Percentiles rank a stretch among this genome's conserved stretches.
Conservation (phyloP, 2,888 invertebrate species). For the Conops quadrifasciatus region DNA sequence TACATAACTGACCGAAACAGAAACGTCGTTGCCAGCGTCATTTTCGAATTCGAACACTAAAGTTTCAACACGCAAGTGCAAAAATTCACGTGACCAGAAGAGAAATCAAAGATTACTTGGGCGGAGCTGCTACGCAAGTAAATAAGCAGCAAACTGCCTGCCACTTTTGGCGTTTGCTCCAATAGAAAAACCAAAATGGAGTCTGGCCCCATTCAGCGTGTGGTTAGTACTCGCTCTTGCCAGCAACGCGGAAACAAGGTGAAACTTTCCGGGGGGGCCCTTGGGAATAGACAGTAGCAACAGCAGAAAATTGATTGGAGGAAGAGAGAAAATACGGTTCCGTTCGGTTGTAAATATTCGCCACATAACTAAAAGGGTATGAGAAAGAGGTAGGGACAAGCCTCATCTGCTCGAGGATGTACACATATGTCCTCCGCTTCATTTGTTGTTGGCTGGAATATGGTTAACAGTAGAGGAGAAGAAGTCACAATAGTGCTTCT, state of each 20-base stretch:
- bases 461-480: not conserved
- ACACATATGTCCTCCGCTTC: constrained; percentile 55
- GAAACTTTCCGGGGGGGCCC: not conserved
- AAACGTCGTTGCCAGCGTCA: not conserved
- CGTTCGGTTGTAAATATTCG: constrained; percentile 18
- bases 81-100: constrained; percentile 14
- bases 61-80: constrained; percentile 37
- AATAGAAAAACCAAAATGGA: constrained; percentile 64
- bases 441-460: constrained; percentile 31
- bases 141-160: constrained; percentile 16
- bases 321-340: not conserved
- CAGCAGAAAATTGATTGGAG: constrained; percentile 52
- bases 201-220: constrained; percentile 36
- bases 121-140: constrained; percentile 41
- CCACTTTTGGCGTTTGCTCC: constrained; percentile 47
- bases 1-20: not conserved
- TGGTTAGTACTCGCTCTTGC: no score
- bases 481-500: not conserved
- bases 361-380: not conserved
- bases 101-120: constrained; percentile 31
- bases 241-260: constrained; percentile 19
- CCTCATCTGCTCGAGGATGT: constrained; percentile 47
- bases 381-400: not conserved
- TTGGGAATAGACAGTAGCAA: constrained; percentile 18
- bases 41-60: constrained; percentile 40